Conservation (phyloP, 2,888 invertebrate species). For the Eristalis intricaria region DNA sequence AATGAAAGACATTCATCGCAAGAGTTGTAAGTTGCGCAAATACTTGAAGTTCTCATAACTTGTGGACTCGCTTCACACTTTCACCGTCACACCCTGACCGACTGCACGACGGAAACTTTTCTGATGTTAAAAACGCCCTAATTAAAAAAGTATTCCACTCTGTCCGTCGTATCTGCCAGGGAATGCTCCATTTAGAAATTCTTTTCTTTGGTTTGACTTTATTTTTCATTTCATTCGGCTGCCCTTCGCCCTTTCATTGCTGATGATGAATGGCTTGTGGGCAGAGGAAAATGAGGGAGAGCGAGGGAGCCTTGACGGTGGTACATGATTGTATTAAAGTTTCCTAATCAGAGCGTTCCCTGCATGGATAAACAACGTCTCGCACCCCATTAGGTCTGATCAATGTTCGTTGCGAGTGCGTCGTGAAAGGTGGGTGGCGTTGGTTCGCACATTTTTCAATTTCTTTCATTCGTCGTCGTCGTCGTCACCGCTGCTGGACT, state of each 20-base stretch:
- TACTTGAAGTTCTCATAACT: not conserved
- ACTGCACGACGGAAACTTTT: not conserved
- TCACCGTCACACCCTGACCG: not conserved
- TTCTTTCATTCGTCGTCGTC: not conserved
- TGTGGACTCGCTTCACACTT: not conserved
- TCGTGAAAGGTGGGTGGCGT: not conserved
- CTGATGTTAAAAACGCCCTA: constrained; percentile 3
- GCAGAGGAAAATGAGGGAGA: no score
- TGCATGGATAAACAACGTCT: not conserved
- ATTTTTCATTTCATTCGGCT: not conserved
- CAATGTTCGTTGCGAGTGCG: not conserved
- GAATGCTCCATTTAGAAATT: constrained; percentile 25
- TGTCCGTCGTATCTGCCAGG: not conserved
- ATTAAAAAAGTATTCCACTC: constrained; percentile 51
- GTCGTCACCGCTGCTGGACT: no score
- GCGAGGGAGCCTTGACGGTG: not conserved
- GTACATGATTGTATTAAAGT: not conserved
- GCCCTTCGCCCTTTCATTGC: not conserved
- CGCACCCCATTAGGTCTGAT: constrained; percentile 1
- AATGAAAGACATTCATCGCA: not conserved
- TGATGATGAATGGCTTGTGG: not conserved
- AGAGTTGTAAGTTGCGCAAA: no score
- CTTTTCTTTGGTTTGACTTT: not conserved
- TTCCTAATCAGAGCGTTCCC: not conserved
- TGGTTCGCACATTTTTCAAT: not conserved